phyloP scores from a whole-genome alignment of 2,888 invertebrate genomes.

The Hemithea aestivaria region DNA sequence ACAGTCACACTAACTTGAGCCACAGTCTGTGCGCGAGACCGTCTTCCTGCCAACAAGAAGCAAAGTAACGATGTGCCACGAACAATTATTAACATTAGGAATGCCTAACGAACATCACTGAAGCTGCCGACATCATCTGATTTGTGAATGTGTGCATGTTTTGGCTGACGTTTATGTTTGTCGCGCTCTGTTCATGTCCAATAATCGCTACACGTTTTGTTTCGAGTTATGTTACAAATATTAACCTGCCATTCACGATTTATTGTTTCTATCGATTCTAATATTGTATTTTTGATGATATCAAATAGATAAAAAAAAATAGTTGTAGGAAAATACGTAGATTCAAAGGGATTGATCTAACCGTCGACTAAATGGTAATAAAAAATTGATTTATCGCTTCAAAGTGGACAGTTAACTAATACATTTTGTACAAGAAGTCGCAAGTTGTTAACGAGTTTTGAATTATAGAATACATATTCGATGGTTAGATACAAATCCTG shows the following conservation, averaged over 20 bases:
- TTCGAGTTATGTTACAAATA: slow-evolving; percentile 27
- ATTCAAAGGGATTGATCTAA: too few relatives aligned
- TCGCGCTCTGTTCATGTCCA: slow-evolving; percentile 49
- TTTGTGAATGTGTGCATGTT: slow-evolving; percentile 74
- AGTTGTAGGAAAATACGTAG: too few relatives aligned
- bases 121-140: slow-evolving; percentile 56
- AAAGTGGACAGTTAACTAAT: too few relatives aligned
- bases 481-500: too few relatives aligned
- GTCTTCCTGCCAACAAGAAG: slow-evolving; percentile 71
- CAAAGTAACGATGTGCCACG: slow-evolving; percentile 52
- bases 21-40: slow-evolving; percentile 64
- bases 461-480: too few relatives aligned
- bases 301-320: too few relatives aligned
- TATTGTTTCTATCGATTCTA: slow-evolving; percentile 3
- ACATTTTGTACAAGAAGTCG: too few relatives aligned
- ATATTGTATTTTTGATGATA: too few relatives aligned
- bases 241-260: slow-evolving; percentile 14
- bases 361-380: too few relatives aligned
- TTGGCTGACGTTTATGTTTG: slow-evolving; percentile 68
- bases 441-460: too few relatives aligned
- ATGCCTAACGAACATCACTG: slow-evolving; percentile 68
- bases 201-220: slow-evolving; percentile 37
- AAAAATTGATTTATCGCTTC: too few relatives aligned
- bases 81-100: slow-evolving; percentile 64
- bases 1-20: slow-evolving; percentile 36